Percentiles rank a stretch among this genome's conserved stretches.
Conservation (phyloP, 1,140 invertebrate genomes). For the Doryteuthis pealeii region DNA sequence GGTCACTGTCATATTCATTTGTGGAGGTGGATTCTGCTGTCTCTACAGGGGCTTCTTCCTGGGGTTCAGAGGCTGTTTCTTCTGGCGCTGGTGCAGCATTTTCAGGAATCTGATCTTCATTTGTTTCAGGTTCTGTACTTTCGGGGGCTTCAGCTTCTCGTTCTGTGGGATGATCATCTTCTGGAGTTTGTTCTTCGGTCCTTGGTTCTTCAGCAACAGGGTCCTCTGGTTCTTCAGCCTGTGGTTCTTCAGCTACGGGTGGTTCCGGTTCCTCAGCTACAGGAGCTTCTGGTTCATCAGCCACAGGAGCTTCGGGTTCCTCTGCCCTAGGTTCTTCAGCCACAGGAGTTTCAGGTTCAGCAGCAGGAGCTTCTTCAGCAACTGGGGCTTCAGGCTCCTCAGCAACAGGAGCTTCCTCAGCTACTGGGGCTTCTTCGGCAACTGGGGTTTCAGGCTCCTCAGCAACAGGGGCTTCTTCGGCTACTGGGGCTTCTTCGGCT, state of each 20-base stretch:
- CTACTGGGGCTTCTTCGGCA: background rate
- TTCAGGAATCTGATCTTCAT: background rate
- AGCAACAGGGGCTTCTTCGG: background rate
- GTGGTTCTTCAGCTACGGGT: no score
- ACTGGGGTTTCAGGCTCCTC: background rate
- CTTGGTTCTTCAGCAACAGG: no score
- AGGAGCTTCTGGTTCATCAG: no score
- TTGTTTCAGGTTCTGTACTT: background rate
- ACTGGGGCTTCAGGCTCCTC: background rate
- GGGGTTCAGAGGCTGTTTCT: background rate
- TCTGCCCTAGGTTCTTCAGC: no score
- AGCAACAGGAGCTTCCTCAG: background rate
- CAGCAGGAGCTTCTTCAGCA: background rate
- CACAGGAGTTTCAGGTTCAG: background rate
- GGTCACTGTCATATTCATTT: no score
- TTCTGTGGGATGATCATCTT: background rate
- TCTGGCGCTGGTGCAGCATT: background rate
- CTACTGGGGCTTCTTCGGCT: background rate
- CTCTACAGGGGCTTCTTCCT: no score
- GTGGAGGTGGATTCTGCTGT: no score
- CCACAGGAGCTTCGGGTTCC: no score
- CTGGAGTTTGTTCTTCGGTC: no score
- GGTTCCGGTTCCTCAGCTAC: no score
- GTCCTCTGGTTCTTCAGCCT: no score
- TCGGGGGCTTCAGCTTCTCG: constrained; percentile 6